phyloP scores from a whole-genome alignment of 2,888 invertebrate species.

The Phymatocera aterrima region DNA sequence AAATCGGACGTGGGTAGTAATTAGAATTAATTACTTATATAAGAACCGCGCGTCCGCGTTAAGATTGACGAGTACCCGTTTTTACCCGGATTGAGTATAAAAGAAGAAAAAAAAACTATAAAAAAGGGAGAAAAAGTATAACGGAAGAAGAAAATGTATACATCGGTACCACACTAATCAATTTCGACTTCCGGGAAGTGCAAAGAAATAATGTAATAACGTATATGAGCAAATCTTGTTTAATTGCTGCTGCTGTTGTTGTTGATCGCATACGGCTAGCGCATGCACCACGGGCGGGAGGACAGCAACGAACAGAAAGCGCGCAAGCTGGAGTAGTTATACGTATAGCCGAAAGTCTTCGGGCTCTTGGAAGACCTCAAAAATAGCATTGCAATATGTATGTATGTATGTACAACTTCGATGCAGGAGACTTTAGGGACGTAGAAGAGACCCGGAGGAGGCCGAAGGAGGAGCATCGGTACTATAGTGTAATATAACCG shows the following conservation, averaged over 20 bases:
- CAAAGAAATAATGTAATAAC: background rate
- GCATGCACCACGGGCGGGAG: background rate
- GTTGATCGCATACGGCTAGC: background rate
- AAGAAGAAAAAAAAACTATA: background rate
- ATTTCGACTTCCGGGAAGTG: constrained; percentile 18
- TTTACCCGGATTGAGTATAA: background rate
- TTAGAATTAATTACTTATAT: background rate
- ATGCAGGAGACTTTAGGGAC: constrained; percentile 25
- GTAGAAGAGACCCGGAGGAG: background rate
- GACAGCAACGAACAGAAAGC: background rate
- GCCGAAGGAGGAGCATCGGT: background rate
- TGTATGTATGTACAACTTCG: constrained; percentile 37
- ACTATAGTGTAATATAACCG: too few species aligned
- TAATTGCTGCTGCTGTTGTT: background rate
- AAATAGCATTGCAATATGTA: constrained; percentile 43
- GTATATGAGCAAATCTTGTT: background rate
- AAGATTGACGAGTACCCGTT: constrained; percentile 46
- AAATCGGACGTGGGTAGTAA: constrained; percentile 17
- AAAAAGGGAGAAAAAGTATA: background rate
- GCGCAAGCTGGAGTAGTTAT: too few species aligned
- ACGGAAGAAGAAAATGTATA: background rate
- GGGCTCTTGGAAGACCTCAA: constrained; percentile 19
- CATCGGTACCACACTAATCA: background rate
- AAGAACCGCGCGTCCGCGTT: constrained; percentile 37
- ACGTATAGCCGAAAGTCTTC: constrained; percentile 15